Evolutionary conservation across 2,797 vertebrate species (phyloP), one percentile per base, ranked within the genome.

Genomic region (Macroramphosus scolopax): DNA sequence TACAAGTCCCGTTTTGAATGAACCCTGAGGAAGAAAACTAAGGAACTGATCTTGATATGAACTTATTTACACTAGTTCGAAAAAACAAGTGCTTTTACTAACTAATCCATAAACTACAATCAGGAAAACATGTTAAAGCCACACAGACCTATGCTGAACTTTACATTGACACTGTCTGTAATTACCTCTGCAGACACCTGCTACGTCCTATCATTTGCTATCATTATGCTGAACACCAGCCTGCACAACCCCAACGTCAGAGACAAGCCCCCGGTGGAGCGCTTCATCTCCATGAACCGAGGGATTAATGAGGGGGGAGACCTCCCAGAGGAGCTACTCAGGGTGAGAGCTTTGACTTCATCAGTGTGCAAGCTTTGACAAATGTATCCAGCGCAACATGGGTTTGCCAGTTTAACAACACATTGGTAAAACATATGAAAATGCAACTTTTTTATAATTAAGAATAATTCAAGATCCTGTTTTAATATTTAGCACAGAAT

Each of bases 151-250:
- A n/a, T n/a, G 30, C 30, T 40, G 32, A 25, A n/a, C 35, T 37
- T 41, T n/a, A 35, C 20, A 38, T 11, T 72, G 41, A 58, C 54
- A 13, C 30, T 26, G 17, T 53, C 12, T 67, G 18, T 43, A 32
- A 63, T 83, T 80, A 47, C 82, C 53, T 75, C 72, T 58, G 12
- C 85, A 98, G 96, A 98, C 82, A 97, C 95, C 0, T 97, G 96
- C 86, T 98, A 97, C 0, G 96, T 98, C 66, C 88, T 98, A 15
- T 98, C 95, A 0, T 98, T 98, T 29, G 94, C 96, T 10, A 95
- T 98, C 86, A 98, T 97, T 77, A 98, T 97, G 95, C 87, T 98
- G 58, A 98, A 98, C 75, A 98, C 96, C 75, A 98, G 96, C 72
- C 90, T 98, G 62, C 94, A 96, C 87, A 96, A 95, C 53, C 94